Base-by-base conservation (phyloP, 2,797 vertebrate species). In the Enteromius trimaculatus region DNA sequence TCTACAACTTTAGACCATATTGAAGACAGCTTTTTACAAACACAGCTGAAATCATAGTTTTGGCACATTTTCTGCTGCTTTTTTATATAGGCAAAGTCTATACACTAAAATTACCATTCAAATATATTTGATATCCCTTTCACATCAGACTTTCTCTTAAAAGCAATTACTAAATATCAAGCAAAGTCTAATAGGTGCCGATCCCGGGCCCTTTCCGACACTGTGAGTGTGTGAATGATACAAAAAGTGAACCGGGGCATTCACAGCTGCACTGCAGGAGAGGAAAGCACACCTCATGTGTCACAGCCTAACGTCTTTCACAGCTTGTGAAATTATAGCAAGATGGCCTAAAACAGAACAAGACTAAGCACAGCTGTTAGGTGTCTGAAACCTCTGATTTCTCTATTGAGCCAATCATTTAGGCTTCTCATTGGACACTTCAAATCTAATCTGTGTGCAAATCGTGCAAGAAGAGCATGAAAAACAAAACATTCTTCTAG, bases 281-380 rank as follows among this genome's bases (percentile, higher is more conserved):
- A 55, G 21, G n/a, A 47, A 60, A 72, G 16, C 53, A 49, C 53
- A 60, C 23, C 37, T 80, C 34, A 6, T 29, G 58, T 62, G 58
- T 62, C 58, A 29, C 58, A 1, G 23, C 14, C 64, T 80, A 69
- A 80, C 55, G 66, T 31, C 49, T 80, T 58, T 58, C 26, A 44
- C 1, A 13, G 23, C 51, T 70, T 70, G 37, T 9, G 10, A 80
- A 58, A 60, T 53, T 31, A 70, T 23, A 44, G 44, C 17, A 44
- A 80, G 23, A 26, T 6, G 6, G 68, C 51, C 11, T 60, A 60
- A 80, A 80, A 71, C 71, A 71, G 53, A 39, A 60, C 58, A 26
- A n/a, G 34, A 44, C 53, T 47, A 13, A 81, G 5, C 10, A 47
- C 37, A 71, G 79, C 23, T 47, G 53, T 42, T 71, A 60, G 60